Percentiles rank a stretch among this genome's conserved stretches.
phyloP scores from a whole-genome alignment of 37 sponge, comb jelly and placozoan genomes.

The Petrosia ficiformis region DNA sequence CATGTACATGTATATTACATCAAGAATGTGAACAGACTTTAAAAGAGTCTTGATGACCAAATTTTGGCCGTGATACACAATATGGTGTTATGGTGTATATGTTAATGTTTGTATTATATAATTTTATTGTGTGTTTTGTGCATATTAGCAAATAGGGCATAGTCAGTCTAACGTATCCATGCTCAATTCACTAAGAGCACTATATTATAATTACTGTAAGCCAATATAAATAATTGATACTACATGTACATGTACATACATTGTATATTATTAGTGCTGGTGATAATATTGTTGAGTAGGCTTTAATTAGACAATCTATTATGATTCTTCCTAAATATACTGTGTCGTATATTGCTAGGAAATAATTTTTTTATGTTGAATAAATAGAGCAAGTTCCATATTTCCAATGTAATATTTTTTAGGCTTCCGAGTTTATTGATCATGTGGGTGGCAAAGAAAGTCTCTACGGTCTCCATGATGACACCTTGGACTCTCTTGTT shows the following conservation, averaged over 20 bases:
- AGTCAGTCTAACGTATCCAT: too few species aligned
- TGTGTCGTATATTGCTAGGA: not conserved
- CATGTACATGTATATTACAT: not conserved
- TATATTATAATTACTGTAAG: too few species aligned
- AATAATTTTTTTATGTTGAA: not conserved
- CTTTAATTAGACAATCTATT: not conserved
- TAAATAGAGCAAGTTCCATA: too few species aligned
- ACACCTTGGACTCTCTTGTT: slow-evolving; percentile 58
- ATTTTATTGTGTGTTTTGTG: too few species aligned
- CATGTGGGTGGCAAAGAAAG: slow-evolving; percentile 14
- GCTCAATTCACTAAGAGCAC: too few species aligned
- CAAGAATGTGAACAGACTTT: not conserved
- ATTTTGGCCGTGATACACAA: too few species aligned
- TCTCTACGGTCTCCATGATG: slow-evolving; percentile 58
- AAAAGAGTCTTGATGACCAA: too few species aligned
- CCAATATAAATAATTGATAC: too few species aligned
- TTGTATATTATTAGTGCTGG: not conserved
- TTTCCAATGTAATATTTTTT: not conserved
- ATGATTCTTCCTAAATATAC: not conserved
- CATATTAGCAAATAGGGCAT: too few species aligned
- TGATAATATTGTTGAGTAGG: not conserved
- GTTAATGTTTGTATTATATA: too few species aligned
- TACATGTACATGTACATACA: not conserved
- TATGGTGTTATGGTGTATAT: too few species aligned
- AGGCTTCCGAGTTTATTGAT: slow-evolving; percentile 62